Conservation (phyloP, 35 echinoderm and acorn worm genomes). For the Chiridota heheva region DNA sequence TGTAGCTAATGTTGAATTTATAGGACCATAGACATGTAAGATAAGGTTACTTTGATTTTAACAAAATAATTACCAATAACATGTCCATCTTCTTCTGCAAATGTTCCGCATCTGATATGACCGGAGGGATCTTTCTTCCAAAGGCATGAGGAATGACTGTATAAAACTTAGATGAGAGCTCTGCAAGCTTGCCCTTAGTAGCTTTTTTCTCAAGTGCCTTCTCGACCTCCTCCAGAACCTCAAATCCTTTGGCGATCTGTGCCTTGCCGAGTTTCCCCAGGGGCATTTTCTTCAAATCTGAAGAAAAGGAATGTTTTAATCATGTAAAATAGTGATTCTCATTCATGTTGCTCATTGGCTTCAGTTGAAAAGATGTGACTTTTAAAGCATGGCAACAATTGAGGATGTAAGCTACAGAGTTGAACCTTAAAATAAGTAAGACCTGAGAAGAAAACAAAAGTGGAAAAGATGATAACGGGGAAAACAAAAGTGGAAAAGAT, state of each 20-base stretch:
- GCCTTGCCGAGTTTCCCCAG: slow-evolving; percentile 85
- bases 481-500: too few species aligned
- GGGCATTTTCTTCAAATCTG: slow-evolving; percentile 96
- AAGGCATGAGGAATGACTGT: slow-evolving; percentile 88
- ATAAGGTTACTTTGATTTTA: too few species aligned
- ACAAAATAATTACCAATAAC: slow-evolving; percentile 66
- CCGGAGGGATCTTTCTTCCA: slow-evolving; percentile 80
- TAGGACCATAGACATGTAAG: too few species aligned
- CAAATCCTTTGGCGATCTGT: slow-evolving; percentile 93
- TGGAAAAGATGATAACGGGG: too few species aligned
- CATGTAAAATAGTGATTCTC: background rate
- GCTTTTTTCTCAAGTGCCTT: slow-evolving; percentile 52
- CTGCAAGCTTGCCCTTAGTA: slow-evolving; percentile 26
- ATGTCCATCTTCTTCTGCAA: slow-evolving; percentile 85
- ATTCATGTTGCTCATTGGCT: too few species aligned
- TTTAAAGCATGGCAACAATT: too few species aligned
- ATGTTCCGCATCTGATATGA: slow-evolving; percentile 61
- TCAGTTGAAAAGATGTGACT: too few species aligned
- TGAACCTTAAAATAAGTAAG: too few species aligned
- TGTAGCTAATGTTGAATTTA: too few species aligned
- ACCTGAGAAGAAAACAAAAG: too few species aligned
- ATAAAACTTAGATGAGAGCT: slow-evolving; percentile 80
- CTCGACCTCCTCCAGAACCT: slow-evolving; percentile 79
- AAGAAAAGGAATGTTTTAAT: background rate
- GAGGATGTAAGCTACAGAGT: too few species aligned